A percentile compares a stretch with the other conserved stretches of the same genome.
Conservation (phyloP, 2,797 vertebrate species). For the Anguilla anguilla region DNA sequence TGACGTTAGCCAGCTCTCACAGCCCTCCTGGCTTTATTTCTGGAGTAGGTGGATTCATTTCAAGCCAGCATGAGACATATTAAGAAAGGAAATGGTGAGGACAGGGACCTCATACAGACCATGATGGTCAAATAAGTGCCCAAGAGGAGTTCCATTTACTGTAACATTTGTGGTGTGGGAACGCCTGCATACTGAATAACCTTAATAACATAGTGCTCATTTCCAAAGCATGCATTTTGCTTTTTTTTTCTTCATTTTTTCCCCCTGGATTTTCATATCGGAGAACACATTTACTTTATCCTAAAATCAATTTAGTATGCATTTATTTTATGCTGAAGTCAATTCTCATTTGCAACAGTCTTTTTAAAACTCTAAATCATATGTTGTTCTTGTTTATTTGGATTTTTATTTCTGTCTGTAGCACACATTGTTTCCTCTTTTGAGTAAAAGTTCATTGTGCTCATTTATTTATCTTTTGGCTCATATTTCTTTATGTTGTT, state of each 20-base stretch:
- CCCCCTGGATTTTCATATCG: background rate
- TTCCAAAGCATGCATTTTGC: background rate
- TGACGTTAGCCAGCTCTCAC: background rate
- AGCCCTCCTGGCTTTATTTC: constrained; percentile 8
- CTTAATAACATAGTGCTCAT: background rate
- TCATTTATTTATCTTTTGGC: background rate
- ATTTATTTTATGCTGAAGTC: background rate
- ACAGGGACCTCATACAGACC: background rate
- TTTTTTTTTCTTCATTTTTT: background rate
- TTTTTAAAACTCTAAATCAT: background rate
- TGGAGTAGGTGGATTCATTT: constrained; percentile 10
- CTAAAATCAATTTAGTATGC: background rate
- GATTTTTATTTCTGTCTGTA: background rate
- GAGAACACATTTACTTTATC: background rate
- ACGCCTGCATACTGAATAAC: background rate
- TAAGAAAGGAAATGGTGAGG: background rate
- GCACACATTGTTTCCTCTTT: background rate
- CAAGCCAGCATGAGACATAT: background rate
- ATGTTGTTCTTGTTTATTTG: background rate
- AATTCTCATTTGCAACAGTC: background rate
- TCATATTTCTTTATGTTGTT: background rate
- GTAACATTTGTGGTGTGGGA: background rate
- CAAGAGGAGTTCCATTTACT: background rate
- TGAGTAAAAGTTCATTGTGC: background rate
- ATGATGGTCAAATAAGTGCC: background rate